Conservation (phyloP, 2,797 vertebrate genomes). For the Ispidina picta region DNA sequence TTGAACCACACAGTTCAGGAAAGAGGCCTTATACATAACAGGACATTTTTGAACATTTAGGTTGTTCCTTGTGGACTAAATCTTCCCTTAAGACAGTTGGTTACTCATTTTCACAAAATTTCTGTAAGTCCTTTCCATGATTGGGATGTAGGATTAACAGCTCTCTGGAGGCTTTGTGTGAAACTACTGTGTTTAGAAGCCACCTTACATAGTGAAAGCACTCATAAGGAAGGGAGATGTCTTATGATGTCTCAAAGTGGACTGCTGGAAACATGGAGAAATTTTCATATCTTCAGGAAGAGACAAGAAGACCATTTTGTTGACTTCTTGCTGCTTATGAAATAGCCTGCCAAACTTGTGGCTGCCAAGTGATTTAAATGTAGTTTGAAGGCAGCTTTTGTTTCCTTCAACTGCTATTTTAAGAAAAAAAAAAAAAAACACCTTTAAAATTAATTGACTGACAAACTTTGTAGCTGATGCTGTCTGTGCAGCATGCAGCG, state of each 20-base stretch:
- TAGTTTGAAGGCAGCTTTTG: constrained; percentile 39
- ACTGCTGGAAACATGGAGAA: neutral
- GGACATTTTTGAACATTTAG: neutral
- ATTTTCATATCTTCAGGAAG: neutral
- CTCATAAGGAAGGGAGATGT: neutral
- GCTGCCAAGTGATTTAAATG: neutral
- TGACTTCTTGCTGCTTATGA: neutral
- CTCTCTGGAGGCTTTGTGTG: neutral
- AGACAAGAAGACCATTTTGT: neutral
- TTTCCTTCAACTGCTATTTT: constrained; percentile 23
- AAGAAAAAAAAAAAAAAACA: neutral
- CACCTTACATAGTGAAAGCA: neutral
- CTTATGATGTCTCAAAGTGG: neutral
- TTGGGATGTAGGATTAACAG: neutral
- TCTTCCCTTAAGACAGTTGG: neutral
- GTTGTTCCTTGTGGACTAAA: neutral
- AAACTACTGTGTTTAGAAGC: neutral
- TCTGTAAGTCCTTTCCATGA: neutral
- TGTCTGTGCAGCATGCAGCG: neutral
- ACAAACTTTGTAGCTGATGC: constrained; percentile 10
- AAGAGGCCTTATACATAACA: neutral
- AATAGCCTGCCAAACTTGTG: neutral
- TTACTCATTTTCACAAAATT: neutral
- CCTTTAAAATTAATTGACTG: constrained; percentile 30
- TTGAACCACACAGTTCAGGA: neutral